Evolutionary conservation across 2,797 vertebrate species (phyloP).

Genomic region (Pipistrellus pipistrellus): DNA sequence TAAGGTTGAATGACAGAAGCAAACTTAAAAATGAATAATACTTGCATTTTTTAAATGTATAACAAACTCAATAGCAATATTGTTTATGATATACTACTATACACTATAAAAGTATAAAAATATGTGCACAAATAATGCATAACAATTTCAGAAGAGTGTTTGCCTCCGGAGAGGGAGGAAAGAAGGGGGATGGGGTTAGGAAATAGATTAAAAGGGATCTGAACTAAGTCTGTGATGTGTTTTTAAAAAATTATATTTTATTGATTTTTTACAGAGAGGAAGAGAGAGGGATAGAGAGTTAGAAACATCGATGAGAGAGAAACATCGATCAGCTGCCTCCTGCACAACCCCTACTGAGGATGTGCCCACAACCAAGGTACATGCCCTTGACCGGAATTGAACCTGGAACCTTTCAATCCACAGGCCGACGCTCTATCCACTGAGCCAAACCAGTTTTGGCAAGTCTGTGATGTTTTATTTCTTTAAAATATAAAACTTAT

Average conservation of each 20-base stretch:
- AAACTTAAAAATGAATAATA: background rate
- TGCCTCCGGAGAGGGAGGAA: background rate
- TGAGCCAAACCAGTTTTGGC: no score
- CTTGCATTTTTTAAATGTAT: background rate
- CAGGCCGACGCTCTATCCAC: no score
- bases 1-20: constrained; percentile 5
- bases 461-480: no score
- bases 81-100: background rate
- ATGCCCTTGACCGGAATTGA: no score
- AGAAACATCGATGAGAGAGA: no score
- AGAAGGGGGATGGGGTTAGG: background rate
- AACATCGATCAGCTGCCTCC: no score
- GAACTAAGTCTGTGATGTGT: constrained; percentile 16
- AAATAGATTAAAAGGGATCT: background rate
- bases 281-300: no score
- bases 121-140: background rate
- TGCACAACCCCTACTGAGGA: no score
- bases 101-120: background rate
- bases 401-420: no score
- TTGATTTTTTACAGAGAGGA: no score
- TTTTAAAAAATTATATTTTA: constrained; percentile 9
- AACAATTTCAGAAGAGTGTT: background rate
- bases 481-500: constrained; percentile 26
- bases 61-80: background rate
- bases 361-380: no score